Percentiles rank a stretch among this genome's conserved stretches.
These are phyloP conservation scores for Hirundo rustica DNA, from an alignment of 2,797 vertebrate genomes.

Conservation along the genomic window DNA sequence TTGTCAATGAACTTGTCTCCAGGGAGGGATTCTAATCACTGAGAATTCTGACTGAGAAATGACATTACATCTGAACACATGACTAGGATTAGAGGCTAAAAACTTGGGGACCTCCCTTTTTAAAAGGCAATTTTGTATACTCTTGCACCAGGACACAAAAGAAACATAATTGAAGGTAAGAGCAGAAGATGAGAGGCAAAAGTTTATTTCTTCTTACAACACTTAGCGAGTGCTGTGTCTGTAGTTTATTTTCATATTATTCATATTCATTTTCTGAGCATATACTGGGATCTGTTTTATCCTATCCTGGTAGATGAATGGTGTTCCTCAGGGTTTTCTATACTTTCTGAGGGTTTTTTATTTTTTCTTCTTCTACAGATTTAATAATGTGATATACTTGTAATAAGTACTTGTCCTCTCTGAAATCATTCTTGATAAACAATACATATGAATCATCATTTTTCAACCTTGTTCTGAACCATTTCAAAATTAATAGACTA, in stretches of 20 bases:
- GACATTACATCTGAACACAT: not conserved
- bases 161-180: not conserved
- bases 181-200: not conserved
- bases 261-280: not conserved
- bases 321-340: not conserved
- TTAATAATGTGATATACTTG: not conserved
- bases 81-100: not conserved
- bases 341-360: not conserved
- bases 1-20: not conserved
- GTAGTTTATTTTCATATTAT: not conserved
- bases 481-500: slow-evolving; percentile 69
- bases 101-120: not conserved
- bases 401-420: slow-evolving; percentile 6
- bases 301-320: not conserved
- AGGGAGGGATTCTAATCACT: not conserved
- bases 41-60: not conserved
- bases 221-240: not conserved
- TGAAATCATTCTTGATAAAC: slow-evolving; percentile 49
- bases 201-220: not conserved
- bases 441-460: slow-evolving; percentile 63
- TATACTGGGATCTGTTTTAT: not conserved
- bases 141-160: not conserved
- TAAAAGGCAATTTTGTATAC: not conserved
- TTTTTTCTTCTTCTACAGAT: not conserved
- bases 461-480: slow-evolving; percentile 62